Conservation (phyloP, 2,113 vertebrate genomes). For the Athene noctua region DNA sequence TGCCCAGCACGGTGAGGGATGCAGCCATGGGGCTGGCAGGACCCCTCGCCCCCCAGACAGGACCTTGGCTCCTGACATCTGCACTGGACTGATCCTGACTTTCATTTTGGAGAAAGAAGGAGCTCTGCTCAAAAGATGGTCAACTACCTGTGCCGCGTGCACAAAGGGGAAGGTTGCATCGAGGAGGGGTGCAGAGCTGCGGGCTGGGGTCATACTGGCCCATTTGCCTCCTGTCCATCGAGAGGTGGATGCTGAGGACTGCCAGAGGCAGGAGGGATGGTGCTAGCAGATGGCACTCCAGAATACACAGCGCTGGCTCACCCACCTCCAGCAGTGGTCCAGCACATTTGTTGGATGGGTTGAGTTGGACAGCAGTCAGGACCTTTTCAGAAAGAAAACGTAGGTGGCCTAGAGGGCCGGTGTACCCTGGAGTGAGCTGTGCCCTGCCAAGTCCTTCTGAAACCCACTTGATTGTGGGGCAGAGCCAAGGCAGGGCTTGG, state of each 20-base stretch:
- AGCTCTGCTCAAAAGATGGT: neutral
- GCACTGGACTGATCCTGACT: neutral
- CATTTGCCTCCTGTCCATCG: accelerated
- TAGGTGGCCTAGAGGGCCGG: accelerated
- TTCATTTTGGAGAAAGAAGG: neutral
- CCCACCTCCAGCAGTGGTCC: neutral
- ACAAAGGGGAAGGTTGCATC: neutral
- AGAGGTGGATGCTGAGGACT: neutral
- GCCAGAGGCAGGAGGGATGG: accelerated
- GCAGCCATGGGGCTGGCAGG: neutral
- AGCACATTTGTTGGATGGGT: neutral
- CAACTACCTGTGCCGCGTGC: neutral
- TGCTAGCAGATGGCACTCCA: neutral
- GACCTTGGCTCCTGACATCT: accelerated
- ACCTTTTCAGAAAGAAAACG: neutral
- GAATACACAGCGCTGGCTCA: neutral
- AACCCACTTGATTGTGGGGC: neutral
- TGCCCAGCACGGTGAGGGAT: neutral
- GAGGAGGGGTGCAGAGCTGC: neutral
- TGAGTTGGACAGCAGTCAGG: neutral
- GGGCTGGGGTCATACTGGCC: neutral
- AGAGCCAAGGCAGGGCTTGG: neutral
- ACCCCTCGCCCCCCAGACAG: neutral
- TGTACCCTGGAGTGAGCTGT: no score
- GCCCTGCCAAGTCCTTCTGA: neutral